Evolutionary conservation across 2,797 vertebrate genomes (phyloP).

Genomic region (Clarias platycephalus): DNA sequence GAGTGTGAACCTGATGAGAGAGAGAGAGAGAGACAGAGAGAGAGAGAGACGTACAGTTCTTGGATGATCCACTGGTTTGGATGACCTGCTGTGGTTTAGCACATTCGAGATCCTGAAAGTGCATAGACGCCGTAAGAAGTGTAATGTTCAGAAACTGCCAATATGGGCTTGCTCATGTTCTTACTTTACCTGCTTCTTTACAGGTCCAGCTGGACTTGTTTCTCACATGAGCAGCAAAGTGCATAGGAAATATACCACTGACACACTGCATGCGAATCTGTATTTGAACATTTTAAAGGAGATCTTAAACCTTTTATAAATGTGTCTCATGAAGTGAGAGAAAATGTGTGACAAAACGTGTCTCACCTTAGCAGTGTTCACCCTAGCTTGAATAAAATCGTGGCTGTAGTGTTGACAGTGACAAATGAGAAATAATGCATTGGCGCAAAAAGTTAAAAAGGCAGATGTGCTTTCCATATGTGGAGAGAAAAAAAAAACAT

Average conservation of each 20-base stretch:
- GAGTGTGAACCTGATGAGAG: constrained; percentile 39
- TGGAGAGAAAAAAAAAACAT: constrained; percentile 51
- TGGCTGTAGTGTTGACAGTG: constrained; percentile 44
- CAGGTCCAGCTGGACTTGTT: constrained; percentile 71
- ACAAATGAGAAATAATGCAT: constrained; percentile 47
- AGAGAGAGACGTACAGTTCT: constrained; percentile 39
- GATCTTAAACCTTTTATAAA: too few relatives aligned
- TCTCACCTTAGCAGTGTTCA: too few relatives aligned
- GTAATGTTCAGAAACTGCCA: constrained; percentile 60
- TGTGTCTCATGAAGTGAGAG: too few relatives aligned
- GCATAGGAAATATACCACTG: constrained; percentile 73
- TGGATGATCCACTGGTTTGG: constrained; percentile 21
- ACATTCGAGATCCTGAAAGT: not conserved
- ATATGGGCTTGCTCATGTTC: constrained; percentile 69
- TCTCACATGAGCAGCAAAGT: constrained; percentile 90
- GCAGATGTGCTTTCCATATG: constrained; percentile 58
- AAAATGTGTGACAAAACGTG: too few relatives aligned
- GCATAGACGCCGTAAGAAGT: not conserved
- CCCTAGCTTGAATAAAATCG: constrained; percentile 28
- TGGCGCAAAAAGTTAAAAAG: constrained; percentile 22
- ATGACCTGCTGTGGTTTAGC: constrained; percentile 20
- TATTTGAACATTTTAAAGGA: too few relatives aligned
- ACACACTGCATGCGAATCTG: not conserved
- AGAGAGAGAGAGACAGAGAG: not conserved
- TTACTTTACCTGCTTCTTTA: not conserved